Percentiles rank a stretch among this genome's conserved stretches.
Evolutionary conservation across 2,797 vertebrate genomes (phyloP).

Genomic region (Austrolebias charrua): DNA sequence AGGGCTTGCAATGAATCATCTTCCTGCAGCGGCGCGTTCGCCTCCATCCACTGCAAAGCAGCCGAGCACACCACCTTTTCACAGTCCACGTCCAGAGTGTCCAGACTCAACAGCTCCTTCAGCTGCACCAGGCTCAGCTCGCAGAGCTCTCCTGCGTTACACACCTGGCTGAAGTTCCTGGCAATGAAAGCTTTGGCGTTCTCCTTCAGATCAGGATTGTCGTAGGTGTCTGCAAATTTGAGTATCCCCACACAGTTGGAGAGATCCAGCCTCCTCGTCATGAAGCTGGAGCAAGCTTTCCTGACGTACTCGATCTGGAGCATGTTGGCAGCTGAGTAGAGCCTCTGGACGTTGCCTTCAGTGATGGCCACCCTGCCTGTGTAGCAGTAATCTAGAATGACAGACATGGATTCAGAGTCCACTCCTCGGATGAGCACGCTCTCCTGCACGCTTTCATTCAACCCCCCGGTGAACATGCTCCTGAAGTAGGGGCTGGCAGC

Average conservation of each 20-base stretch:
- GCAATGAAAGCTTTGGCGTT: slow-evolving; percentile 83
- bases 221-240: slow-evolving; percentile 86
- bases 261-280: slow-evolving; percentile 83
- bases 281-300: slow-evolving; percentile 83
- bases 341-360: slow-evolving; percentile 84
- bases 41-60: slow-evolving; percentile 85
- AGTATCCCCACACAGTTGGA: slow-evolving; percentile 86
- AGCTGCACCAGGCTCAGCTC: slow-evolving; percentile 82
- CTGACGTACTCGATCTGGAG: slow-evolving; percentile 88
- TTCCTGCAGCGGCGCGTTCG: slow-evolving; percentile 65
- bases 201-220: slow-evolving; percentile 80
- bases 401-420: slow-evolving; percentile 85
- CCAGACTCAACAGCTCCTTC: slow-evolving; percentile 79
- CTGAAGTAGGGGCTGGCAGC: slow-evolving; percentile 88
- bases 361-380: slow-evolving; percentile 84
- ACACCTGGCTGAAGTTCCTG: slow-evolving; percentile 82
- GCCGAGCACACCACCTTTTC: slow-evolving; percentile 83
- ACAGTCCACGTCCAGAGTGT: slow-evolving; percentile 82
- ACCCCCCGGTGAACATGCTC: slow-evolving; percentile 89
- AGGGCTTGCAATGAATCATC: slow-evolving; percentile 78
- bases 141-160: slow-evolving; percentile 73
- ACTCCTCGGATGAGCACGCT: slow-evolving; percentile 85
- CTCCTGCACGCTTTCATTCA: slow-evolving; percentile 84
- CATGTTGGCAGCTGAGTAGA: slow-evolving; percentile 87
- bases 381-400: slow-evolving; percentile 88